Evolutionary conservation across 1,140 invertebrate genomes (phyloP).

Genomic region (Bombyx mandarina): DNA sequence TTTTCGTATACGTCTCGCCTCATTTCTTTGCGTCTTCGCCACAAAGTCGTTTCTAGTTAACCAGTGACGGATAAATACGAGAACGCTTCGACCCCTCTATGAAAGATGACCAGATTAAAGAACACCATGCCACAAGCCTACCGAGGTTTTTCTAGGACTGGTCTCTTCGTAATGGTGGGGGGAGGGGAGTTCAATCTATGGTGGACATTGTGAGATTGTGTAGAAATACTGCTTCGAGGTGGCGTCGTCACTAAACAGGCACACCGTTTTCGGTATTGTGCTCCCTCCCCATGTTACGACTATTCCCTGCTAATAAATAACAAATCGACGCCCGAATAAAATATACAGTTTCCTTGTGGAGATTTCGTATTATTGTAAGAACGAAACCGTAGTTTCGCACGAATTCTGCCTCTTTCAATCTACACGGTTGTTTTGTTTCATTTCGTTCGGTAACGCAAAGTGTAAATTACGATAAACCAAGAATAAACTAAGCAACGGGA

Average conservation of each 20-base stretch:
- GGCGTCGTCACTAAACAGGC: conserved; percentile 54
- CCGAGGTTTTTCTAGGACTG: conserved; percentile 5
- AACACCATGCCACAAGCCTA: conserved; percentile 28
- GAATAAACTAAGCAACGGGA: conserved; percentile 42
- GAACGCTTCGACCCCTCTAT: conserved; percentile 25
- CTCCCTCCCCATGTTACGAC: conserved; percentile 56
- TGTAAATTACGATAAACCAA: conserved; percentile 18
- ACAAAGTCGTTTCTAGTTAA: conserved; percentile 45
- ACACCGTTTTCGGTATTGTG: conserved; percentile 55
- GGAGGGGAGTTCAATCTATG: conserved; percentile 20
- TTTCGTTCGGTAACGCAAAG: conserved; percentile 17
- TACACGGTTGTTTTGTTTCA: conserved; percentile 11
- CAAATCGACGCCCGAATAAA: conserved; percentile 65
- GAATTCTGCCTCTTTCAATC: conserved; percentile 30
- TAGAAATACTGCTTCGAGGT: conserved; percentile 42
- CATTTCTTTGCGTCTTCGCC: conserved; percentile 46
- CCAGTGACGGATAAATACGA: conserved; percentile 47
- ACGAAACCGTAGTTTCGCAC: conserved; percentile 32
- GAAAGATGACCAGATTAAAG: conserved; percentile 20
- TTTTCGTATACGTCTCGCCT: conserved; percentile 41
- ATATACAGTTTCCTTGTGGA: conserved; percentile 55
- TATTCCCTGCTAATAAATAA: conserved; percentile 68
- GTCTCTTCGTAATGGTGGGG: not conserved
- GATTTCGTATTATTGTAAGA: conserved; percentile 35
- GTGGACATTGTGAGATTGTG: conserved; percentile 29